Percentiles rank a stretch among this genome's conserved stretches.
These are phyloP conservation scores for Sphenodon punctatus DNA, from an alignment of 2,797 vertebrate genomes.

Conservation along the genomic window DNA sequence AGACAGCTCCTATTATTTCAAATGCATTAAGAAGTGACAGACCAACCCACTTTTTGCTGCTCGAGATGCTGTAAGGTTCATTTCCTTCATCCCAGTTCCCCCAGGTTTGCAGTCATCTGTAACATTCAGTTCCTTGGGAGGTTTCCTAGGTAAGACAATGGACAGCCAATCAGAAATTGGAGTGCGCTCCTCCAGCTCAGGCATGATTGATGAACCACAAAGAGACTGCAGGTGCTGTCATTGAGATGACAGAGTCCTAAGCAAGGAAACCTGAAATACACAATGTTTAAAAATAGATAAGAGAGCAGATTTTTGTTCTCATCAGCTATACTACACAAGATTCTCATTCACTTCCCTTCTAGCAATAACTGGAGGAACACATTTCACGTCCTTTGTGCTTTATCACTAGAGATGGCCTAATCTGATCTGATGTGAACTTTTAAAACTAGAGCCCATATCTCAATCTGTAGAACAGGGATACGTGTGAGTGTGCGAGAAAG, in stretches of 20 bases:
- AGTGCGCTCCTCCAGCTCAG: not conserved
- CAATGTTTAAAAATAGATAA: not conserved
- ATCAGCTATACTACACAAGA: not conserved
- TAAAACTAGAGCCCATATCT: not conserved
- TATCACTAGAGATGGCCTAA: not conserved
- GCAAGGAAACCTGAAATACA: not conserved
- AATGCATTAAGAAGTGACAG: not conserved
- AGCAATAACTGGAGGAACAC: not conserved
- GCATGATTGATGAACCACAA: not conserved
- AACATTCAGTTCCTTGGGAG: not conserved
- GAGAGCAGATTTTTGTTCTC: not conserved
- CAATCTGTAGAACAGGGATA: not conserved
- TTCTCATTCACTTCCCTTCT: not conserved
- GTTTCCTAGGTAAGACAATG: not conserved
- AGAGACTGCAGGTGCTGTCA: not conserved
- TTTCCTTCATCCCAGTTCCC: not conserved
- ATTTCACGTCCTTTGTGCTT: not conserved
- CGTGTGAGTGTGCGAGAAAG: not conserved
- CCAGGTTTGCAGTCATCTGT: not conserved
- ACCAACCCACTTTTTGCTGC: not conserved
- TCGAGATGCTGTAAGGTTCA: not conserved
- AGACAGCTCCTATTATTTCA: not conserved
- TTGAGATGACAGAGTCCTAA: not conserved
- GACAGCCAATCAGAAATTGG: not conserved
- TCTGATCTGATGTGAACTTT: not conserved